Conservation (phyloP, 2,888 invertebrate genomes). For the Euzophera pinguis region DNA sequence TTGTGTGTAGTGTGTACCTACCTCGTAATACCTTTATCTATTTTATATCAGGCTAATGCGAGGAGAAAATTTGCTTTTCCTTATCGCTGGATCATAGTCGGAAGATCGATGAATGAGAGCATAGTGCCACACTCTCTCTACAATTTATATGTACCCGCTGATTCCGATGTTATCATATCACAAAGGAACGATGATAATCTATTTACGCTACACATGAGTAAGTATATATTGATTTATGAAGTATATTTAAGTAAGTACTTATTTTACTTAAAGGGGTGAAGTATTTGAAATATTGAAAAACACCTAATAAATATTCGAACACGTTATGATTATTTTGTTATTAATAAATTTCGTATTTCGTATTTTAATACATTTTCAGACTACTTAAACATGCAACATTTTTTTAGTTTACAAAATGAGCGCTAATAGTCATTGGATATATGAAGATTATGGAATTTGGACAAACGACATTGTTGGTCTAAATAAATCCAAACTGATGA, state of each 20-base stretch:
- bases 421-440: slow-evolving; percentile 29
- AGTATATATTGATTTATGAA: slow-evolving; percentile 22
- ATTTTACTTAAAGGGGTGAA: too few species aligned
- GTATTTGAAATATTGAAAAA: too few species aligned
- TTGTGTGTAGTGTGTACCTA: too few species aligned
- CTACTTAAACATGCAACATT: slow-evolving; percentile 11
- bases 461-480: slow-evolving; percentile 36
- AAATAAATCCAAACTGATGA: slow-evolving; percentile 28
- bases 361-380: too few species aligned
- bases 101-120: slow-evolving; percentile 19
- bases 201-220: slow-evolving; percentile 36
- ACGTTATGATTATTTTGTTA: too few species aligned
- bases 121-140: slow-evolving; percentile 25
- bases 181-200: slow-evolving; percentile 22
- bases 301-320: too few species aligned
- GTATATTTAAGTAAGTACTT: too few species aligned
- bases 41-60: neutral
- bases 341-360: too few species aligned
- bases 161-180: slow-evolving; percentile 49
- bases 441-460: slow-evolving; percentile 51
- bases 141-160: slow-evolving; percentile 35
- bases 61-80: slow-evolving; percentile 38
- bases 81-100: slow-evolving; percentile 51
- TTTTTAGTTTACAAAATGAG: slow-evolving; percentile 50
- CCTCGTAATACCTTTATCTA: neutral